Evolutionary conservation across 2,888 invertebrate genomes (phyloP), one percentile per base, ranked within the genome.

Genomic region (Cephus runcator): DNA sequence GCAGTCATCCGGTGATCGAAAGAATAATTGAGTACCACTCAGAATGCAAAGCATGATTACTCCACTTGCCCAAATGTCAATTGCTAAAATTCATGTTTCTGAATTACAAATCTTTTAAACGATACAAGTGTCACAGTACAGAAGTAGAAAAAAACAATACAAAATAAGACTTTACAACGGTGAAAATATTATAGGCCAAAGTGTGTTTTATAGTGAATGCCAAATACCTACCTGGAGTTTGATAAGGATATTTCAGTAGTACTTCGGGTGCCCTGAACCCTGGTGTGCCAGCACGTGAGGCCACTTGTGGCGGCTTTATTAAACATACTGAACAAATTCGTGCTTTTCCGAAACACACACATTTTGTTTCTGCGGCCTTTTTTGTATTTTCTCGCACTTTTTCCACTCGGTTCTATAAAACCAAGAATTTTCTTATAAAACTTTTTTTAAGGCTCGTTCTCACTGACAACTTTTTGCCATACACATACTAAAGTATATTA

Each of bases 221-320:
- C 4, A 40, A 15, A 40, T 40, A 82, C 80, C 83, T 88, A 94
- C 94, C 94, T 86, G 96, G 95, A 56, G 95, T 95, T 92, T 98
- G 98, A 80, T 94, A 92, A n/a, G 94, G 93, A 90, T 94, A 94
- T 92, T 97, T 97, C 40, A 98, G 92, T 83, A 97, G 91, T 85
- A 97, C 96, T 93, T 97, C 98, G 0, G 97, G 97, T 77, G 98
- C 96, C 36, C 98, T 93, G 92, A 96, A 98, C 68, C 98, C 98
- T 76, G 97, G 97, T 73, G 98, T 98, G 81, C 98, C 98, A 77
- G 97, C 97, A 86, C 97, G 93, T 4, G 96, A 94, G 11, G 97
- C 97, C 76, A 94, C 93, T 84, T 96, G 94, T 75, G 93, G 93
- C 81, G 94, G 94, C 86, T 95, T 94, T 69, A 93, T 91, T 75